phyloP scores from a whole-genome alignment of 2,888 invertebrate genomes.

The Meandrusa payeni region DNA sequence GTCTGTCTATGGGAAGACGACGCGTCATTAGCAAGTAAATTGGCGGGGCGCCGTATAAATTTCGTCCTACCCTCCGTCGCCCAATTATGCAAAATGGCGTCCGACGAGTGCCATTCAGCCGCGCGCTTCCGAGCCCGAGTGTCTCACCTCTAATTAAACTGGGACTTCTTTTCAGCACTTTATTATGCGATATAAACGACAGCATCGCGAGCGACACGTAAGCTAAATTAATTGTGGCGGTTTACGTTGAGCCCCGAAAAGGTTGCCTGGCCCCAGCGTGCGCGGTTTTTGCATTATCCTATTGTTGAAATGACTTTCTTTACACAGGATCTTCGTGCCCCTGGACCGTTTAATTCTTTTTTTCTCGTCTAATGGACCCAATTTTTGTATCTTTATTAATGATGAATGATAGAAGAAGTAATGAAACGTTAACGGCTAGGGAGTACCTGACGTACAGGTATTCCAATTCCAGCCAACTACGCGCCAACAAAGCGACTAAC shows the following conservation, averaged over 20 bases:
- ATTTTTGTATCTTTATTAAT: no score
- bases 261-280: slow-evolving; percentile 19
- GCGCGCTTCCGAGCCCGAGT: slow-evolving; percentile 65
- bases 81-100: slow-evolving; percentile 81
- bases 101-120: slow-evolving; percentile 73
- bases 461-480: no score
- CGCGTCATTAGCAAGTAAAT: slow-evolving; percentile 80
- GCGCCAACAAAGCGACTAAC: no score
- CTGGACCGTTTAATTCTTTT: no score
- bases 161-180: slow-evolving; percentile 76
- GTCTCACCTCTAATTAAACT: slow-evolving; percentile 79
- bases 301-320: no score
- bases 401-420: no score
- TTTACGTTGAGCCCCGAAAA: slow-evolving; percentile 32
- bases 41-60: slow-evolving; percentile 77
- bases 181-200: slow-evolving; percentile 76
- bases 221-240: slow-evolving; percentile 51
- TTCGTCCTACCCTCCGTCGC: slow-evolving; percentile 71
- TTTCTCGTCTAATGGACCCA: slow-evolving; percentile 3
- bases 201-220: slow-evolving; percentile 43
- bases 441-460: no score
- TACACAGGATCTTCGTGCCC: no score
- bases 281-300: slow-evolving; percentile 14
- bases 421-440: no score
- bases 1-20: slow-evolving; percentile 60